Evolutionary conservation across 2,113 vertebrate species (phyloP).

Genomic region (Mystacornis crossleyi): DNA sequence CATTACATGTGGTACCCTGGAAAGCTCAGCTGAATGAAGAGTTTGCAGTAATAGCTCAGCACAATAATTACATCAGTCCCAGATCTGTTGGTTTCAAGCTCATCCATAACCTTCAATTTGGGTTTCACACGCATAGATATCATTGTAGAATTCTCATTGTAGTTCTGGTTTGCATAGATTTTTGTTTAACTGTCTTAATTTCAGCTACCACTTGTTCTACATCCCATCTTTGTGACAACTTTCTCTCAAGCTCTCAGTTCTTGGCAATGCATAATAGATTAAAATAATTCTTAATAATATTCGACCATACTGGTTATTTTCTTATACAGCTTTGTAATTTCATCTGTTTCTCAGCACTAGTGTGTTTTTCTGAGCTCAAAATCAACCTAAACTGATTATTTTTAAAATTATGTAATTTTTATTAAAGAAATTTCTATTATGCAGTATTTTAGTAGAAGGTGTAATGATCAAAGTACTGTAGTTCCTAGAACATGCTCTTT

Average conservation of each 20-base stretch:
- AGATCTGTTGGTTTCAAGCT: constrained; percentile 27
- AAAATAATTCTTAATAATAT: neutral
- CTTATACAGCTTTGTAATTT: neutral
- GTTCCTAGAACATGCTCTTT: neutral
- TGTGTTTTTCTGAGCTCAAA: neutral
- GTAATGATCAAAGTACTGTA: neutral
- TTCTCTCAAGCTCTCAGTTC: neutral
- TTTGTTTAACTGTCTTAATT: neutral
- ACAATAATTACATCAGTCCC: constrained; percentile 3
- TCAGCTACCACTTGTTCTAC: constrained; percentile 11
- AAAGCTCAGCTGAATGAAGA: constrained; percentile 35
- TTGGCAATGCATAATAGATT: neutral
- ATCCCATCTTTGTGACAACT: neutral
- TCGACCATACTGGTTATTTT: neutral
- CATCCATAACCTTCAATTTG: constrained; percentile 36
- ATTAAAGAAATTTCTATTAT: neutral
- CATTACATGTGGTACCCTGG: constrained; percentile 18
- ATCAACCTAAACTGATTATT: neutral
- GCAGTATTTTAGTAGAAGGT: neutral
- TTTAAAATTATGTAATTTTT: accelerated
- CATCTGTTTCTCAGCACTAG: neutral
- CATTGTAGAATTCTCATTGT: constrained; percentile 39
- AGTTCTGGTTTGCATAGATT: constrained; percentile 6
- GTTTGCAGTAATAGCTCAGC: constrained; percentile 20
- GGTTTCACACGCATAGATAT: neutral